Conservation (phyloP, 2,113 vertebrate genomes). For the Heterochromis multidens region DNA sequence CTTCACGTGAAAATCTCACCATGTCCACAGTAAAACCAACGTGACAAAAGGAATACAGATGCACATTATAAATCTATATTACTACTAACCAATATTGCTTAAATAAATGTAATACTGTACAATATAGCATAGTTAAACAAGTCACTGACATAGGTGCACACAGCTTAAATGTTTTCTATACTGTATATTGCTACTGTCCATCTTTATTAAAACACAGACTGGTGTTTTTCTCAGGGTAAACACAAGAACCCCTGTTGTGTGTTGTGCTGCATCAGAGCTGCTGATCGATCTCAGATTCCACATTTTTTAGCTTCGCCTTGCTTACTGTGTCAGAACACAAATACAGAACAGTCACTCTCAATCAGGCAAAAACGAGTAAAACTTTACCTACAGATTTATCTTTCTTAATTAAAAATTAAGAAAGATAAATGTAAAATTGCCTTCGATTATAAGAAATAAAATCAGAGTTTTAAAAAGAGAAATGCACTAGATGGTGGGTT, state of each 20-base stretch:
- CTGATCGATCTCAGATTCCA: background rate
- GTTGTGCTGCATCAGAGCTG: constrained; percentile 19
- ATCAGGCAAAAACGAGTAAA: background rate
- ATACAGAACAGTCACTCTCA: background rate
- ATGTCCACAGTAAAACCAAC: background rate
- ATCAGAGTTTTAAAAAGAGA: background rate
- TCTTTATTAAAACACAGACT: background rate
- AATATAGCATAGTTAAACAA: constrained; percentile 23
- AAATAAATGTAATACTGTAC: constrained; percentile 59
- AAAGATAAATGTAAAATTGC: background rate
- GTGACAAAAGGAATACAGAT: constrained; percentile 15
- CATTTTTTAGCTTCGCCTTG: background rate
- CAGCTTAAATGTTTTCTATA: constrained; percentile 6
- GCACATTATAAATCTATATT: background rate
- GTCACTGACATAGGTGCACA: background rate
- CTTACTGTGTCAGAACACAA: constrained; percentile 16
- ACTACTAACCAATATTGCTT: background rate
- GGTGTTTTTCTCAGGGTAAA: background rate
- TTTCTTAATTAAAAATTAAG: background rate
- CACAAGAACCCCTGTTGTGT: background rate
- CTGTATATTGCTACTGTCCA: constrained; percentile 5
- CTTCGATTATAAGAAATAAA: too few relatives aligned
- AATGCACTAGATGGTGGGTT: background rate
- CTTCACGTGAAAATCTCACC: background rate
- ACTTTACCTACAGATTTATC: background rate